Evolutionary conservation across 2,113 vertebrate genomes (phyloP), one percentile per base, ranked within the genome.

Genomic region (Hydrolagus affinis): DNA sequence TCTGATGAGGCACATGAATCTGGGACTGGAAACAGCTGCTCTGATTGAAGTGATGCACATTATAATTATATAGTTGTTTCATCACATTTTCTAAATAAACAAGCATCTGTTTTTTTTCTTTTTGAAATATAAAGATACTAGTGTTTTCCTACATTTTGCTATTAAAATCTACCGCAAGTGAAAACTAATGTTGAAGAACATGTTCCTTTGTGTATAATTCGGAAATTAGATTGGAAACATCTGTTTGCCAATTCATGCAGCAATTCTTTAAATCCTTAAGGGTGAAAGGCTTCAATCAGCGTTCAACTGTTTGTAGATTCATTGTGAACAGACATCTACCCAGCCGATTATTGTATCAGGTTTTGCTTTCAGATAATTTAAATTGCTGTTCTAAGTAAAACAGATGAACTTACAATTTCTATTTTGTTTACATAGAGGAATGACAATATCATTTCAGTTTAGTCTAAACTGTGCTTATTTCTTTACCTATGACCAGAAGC

Each of bases 201-300:
- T 94, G 94, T 95, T 95, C 94, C 94, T 95, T 93, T 95, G 93
- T 94, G 95, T 94, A 93, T 94, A 88, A 91, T 93, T 94, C 93
- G 92, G 93, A 94, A 94, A 93, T 95, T 94, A 94, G 95, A 95
- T 95, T 94, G 95, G 94, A 95, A 96, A 95, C 95, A 96, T 94
- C 94, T 96, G 94, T 93, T 94, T 95, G 94, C 93, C 94, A 95
- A 95, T 94, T 94, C 94, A 95, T 93, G 94, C 94, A 93, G 94
- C 88, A 89, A 87, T 83, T 66, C 78, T 83, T 83, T 83, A 83
- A 83, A 83, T 83, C 78, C 78, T 83, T 83, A 83, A 83, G 78
- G 78, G 78, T 83, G 78, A 83, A 83, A 83, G 32, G 78, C 78
- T 68, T 83, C 78, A 83, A 83, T 83, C 78, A 80, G 76, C 76